Conservation (phyloP, 2,888 invertebrate genomes). For the Apamea crenata region DNA sequence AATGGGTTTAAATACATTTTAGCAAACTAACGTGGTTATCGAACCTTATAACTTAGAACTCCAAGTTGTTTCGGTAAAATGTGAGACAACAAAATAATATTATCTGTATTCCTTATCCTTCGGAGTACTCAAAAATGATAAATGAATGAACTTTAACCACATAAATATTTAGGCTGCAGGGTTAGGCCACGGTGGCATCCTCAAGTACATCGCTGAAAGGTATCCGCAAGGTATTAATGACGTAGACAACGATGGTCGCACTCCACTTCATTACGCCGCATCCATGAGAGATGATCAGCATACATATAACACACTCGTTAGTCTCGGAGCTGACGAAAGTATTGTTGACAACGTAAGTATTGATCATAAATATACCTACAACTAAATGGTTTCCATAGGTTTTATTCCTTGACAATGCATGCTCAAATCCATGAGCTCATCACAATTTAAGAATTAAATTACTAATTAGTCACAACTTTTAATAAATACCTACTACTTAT, state of each 20-base stretch:
- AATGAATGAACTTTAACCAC: slow-evolving; percentile 4
- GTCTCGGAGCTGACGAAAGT: slow-evolving; percentile 96
- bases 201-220: slow-evolving; percentile 93
- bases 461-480: not conserved
- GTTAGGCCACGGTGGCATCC: slow-evolving; percentile 93
- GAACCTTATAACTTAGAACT: not conserved
- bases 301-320: slow-evolving; percentile 94
- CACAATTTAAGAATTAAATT: not conserved
- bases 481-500: slow-evolving; percentile 19
- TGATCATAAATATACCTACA: not conserved
- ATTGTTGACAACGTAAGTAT: slow-evolving; percentile 94
- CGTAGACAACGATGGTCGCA: slow-evolving; percentile 95
- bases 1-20: not conserved
- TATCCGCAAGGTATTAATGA: slow-evolving; percentile 93
- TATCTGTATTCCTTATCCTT: not conserved
- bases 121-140: not conserved
- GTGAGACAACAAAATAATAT: not conserved
- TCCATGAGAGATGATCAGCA: slow-evolving; percentile 94
- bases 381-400: slow-evolving; percentile 2
- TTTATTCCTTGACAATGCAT: slow-evolving; percentile 42
- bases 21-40: not conserved
- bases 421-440: slow-evolving; percentile 11
- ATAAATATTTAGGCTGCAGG: slow-evolving; percentile 93
- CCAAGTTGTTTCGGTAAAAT: not conserved
- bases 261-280: slow-evolving; percentile 97